These are phyloP conservation scores for Torymus aiolomorphi DNA, from an alignment of 2,888 invertebrate species.

Conservation along the genomic window DNA sequence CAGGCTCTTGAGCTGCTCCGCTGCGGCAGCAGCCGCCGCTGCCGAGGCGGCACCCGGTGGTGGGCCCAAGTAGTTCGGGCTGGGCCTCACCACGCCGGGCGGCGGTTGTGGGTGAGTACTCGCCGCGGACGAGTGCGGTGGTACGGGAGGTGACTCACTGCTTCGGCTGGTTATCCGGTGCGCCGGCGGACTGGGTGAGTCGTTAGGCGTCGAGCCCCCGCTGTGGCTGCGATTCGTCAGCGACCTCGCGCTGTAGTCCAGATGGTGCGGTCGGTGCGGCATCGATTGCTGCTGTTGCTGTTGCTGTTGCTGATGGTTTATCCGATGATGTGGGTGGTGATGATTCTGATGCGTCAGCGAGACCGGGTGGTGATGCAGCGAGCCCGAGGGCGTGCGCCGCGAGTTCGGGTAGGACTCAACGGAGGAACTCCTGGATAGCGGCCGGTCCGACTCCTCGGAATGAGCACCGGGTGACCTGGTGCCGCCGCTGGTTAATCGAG, in stretches of 20 bases:
- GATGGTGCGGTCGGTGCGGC: conserved; percentile 51
- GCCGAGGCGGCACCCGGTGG: conserved; percentile 75
- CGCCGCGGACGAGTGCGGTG: background rate
- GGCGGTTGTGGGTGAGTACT: conserved; percentile 79
- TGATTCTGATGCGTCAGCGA: conserved; percentile 44
- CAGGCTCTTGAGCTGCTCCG: conserved; percentile 74
- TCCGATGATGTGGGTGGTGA: conserved; percentile 57
- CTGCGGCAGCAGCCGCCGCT: conserved; percentile 76
- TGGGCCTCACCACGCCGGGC: conserved; percentile 76
- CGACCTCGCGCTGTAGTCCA: conserved; percentile 59
- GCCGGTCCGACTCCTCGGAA: conserved; percentile 77
- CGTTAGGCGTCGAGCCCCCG: conserved; percentile 73
- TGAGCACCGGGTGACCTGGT: conserved; percentile 77
- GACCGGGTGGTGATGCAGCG: conserved; percentile 61
- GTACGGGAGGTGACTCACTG: conserved; percentile 65
- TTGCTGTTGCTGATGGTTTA: conserved; percentile 53
- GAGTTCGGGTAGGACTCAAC: conserved; percentile 72
- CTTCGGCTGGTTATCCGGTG: conserved; percentile 66
- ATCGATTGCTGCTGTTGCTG: conserved; percentile 54
- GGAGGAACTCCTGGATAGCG: conserved; percentile 72
- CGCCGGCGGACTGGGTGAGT: conserved; percentile 72
- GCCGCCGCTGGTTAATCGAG: conserved; percentile 29
- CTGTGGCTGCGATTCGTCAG: conserved; percentile 71
- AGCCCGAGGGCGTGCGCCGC: conserved; percentile 75
- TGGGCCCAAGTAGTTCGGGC: conserved; percentile 77